Percentiles rank a stretch among this genome's conserved stretches.
Conservation (phyloP, 1,140 invertebrate genomes). For the Papilio polytes region DNA sequence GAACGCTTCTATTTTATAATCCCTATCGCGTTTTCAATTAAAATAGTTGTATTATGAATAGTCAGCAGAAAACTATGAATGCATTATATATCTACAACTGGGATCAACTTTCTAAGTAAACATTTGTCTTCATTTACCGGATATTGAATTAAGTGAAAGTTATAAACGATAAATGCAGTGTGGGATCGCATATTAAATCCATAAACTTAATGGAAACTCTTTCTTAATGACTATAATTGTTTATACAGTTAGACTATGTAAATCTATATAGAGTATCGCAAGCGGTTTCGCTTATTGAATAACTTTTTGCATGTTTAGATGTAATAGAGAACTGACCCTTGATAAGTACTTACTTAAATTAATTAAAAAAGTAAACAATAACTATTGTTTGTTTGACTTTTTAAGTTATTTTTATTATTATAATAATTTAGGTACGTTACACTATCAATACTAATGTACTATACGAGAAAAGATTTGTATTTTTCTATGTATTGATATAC, state of each 20-base stretch:
- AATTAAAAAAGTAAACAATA: too few relatives aligned
- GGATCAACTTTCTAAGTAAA: constrained; percentile 31
- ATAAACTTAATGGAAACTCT: constrained; percentile 14
- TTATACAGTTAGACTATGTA: background rate
- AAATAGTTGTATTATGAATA: constrained; percentile 19
- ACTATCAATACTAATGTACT: too few relatives aligned
- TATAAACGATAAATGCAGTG: background rate
- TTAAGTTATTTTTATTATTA: too few relatives aligned
- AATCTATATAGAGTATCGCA: background rate
- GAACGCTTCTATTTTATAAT: background rate
- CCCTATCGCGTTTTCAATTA: background rate
- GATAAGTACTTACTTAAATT: too few relatives aligned
- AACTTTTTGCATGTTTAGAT: too few relatives aligned
- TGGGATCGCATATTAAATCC: constrained; percentile 28
- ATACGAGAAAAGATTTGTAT: too few relatives aligned
- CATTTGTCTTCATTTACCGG: constrained; percentile 27
- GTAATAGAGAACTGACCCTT: too few relatives aligned
- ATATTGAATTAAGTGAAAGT: constrained; percentile 38
- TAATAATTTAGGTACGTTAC: too few relatives aligned
- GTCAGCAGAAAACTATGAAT: constrained; percentile 13
- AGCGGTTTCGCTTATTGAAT: too few relatives aligned
- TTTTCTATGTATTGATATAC: too few relatives aligned
- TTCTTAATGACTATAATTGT: constrained; percentile 13
- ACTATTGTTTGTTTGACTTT: too few relatives aligned
- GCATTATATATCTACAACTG: background rate